Percentiles rank a stretch among this genome's conserved stretches.
phyloP scores from a whole-genome alignment of 2,113 vertebrate species.

The Panurus biarmicus region DNA sequence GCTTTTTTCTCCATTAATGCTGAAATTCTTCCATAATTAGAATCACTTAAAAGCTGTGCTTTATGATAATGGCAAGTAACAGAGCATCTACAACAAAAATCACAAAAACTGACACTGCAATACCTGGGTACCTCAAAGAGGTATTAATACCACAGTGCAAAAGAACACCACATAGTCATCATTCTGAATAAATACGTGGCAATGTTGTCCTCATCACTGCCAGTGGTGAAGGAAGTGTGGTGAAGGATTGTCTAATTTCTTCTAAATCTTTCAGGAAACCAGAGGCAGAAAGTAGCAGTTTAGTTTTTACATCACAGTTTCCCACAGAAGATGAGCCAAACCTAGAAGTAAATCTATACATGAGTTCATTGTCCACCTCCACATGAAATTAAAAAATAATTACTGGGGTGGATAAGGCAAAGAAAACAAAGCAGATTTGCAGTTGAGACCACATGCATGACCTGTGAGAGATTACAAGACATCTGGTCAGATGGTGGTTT shows the following conservation, averaged over 20 bases:
- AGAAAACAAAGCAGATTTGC: not conserved
- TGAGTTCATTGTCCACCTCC: not conserved
- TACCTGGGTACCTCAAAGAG: not conserved
- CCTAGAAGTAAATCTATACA: not conserved
- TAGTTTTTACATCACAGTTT: not conserved
- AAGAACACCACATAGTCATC: not conserved
- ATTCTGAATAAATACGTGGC: not conserved
- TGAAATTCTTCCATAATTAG: not conserved
- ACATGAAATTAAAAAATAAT: not conserved
- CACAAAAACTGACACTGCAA: not conserved
- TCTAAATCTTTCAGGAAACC: not conserved
- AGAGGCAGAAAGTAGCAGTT: not conserved
- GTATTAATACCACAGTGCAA: not conserved
- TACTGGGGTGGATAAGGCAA: not conserved
- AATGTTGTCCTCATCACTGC: not conserved
- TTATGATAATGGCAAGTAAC: not conserved
- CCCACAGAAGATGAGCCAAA: fast-evolving
- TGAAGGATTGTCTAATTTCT: not conserved
- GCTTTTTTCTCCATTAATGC: not conserved
- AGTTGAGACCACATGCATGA: not conserved
- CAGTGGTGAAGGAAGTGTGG: not conserved
- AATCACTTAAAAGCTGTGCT: not conserved
- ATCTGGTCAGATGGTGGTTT: not conserved
- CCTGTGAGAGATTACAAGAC: not conserved
- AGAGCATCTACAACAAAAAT: not conserved